phyloP scores from a whole-genome alignment of 1,140 invertebrate species.

The Diuraphis noxia region DNA sequence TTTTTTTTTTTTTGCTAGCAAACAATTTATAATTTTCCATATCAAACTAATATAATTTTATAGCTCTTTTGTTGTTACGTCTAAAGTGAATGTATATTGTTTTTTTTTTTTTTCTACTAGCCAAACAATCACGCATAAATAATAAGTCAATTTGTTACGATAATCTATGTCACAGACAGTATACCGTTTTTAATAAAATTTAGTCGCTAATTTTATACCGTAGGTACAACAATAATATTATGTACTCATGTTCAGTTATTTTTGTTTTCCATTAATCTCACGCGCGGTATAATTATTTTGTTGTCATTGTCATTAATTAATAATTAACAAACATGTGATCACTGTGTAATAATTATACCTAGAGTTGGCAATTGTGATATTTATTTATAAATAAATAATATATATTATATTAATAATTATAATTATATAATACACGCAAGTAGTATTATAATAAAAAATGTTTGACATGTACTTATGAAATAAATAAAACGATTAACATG shows the following conservation, averaged over 20 bases:
- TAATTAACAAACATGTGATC: not conserved
- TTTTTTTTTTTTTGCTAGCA: too few relatives aligned
- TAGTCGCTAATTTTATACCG: not conserved
- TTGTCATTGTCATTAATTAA: not conserved
- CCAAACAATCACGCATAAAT: not conserved
- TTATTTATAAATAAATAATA: slow-evolving; percentile 24
- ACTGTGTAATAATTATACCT: not conserved
- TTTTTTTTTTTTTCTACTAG: not conserved
- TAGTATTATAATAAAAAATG: slow-evolving; percentile 26
- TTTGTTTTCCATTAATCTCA: not conserved
- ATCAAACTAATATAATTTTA: not conserved
- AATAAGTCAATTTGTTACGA: not conserved
- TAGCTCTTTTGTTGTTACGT: not conserved
- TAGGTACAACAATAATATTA: not conserved
- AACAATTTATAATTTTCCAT: not conserved
- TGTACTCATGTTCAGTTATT: not conserved
- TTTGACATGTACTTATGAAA: slow-evolving; percentile 38
- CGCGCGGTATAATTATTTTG: not conserved
- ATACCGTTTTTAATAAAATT: not conserved
- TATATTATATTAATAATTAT: not conserved
- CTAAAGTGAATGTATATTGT: not conserved
- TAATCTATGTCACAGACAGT: not conserved
- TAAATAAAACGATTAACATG: slow-evolving; percentile 48
- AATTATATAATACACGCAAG: slow-evolving; percentile 20
- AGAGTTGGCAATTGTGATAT: slow-evolving; percentile 44